Base-by-base conservation (phyloP, 1,140 invertebrate species). In the Macrobrachium nipponense region DNA sequence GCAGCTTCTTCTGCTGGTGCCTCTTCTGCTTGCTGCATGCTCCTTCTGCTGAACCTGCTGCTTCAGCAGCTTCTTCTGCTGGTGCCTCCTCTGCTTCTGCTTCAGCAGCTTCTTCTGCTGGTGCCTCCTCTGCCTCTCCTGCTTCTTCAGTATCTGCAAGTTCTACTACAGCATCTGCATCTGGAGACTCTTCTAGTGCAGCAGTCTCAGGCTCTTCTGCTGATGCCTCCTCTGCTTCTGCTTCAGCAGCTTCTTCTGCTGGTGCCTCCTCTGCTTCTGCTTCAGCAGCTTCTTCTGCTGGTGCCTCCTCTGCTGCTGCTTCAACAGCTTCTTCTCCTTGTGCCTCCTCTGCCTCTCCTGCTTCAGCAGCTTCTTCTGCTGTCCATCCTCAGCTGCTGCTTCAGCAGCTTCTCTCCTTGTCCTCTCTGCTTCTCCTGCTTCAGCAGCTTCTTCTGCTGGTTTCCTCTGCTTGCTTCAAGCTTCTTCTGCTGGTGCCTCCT, bases 251-350 rank as follows among this genome's bases (percentile, higher is more conserved):
- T 7, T 17, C 36, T 6, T 23, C 83, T 8, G 17, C 76, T 7
- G 62, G 43, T 66, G 36, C 75, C 20, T 59, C 75, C 5, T 15
- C 83, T 17, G 20, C 61, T 7, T 58, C 83, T 70, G 75, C 83
- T 3, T 36, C 27, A 36, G 66, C 76, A 15, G 11, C n/a, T n/a
- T n/a, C 51, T 0, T 62, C 75, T 10, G 12, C 60, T 18, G 58
- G 43, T 23, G 20, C n/a, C n/a, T n/a, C 76, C 20, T 66, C 83
- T 12, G 66, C 83, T 66, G 44, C 83, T 20, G 51, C 76, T 44
- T 18, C 62, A 3, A 14, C 59, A 5, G 44, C n/a, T n/a, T n/a
- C 36, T 36, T 36, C 27, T 36, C 27, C 27, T 36, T n/a, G n/a
- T n/a, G 27, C 27, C 4, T 36, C 27, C 4, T 36, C 27, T 2